Evolutionary conservation across 2,888 invertebrate species (phyloP), one percentile per base, ranked within the genome.

Genomic region (Ypsolopha sequella): DNA sequence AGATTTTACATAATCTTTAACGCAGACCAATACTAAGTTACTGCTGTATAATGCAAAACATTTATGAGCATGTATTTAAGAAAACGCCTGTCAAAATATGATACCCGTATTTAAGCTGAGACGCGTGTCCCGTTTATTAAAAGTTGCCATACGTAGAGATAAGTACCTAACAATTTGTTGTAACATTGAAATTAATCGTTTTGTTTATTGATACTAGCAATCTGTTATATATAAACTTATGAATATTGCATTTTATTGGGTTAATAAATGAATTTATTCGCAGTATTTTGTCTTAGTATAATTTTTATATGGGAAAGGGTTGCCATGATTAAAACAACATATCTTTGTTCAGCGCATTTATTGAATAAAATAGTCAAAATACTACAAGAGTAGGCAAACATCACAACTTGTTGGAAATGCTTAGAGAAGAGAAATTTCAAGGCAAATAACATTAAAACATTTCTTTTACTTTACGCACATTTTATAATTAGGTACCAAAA

Each of bases 341-440:
- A 24, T 44, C 14, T 14, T 36, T 68, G 74, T 81, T 76, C 79
- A 84, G 76, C 81, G 80, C 76, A 79, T 85, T 85, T 85, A 85
- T 84, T 84, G 75, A 74, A 73, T 84, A 84, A 86, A 85, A 78
- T 81, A 78, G 79, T 84, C 84, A 81, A 85, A 84, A 84, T 81
- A 76, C 85, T 85, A 85, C 84, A 85, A 79, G 80, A 82, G 74
- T 84, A 85, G 80, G 84, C 84, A 82, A 84, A 84, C 82, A 80
- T 85, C 85, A 85, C 84, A 84, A 82, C 79, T 82, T 81, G 65
- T 75, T 80, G 80, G 79, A 80, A 80, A 81, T 74, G 80, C 76
- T 78, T 76, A 77, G 73, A 72, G 72, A 75, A 80, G 55, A 54
- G 53, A 52, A 74, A 70, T 72, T 77, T 77, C 78, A 84, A 85